A percentile compares a stretch with the other conserved stretches of the same genome.
phyloP scores from a whole-genome alignment of 2,113 vertebrate species.

The Microtus richardsoni region DNA sequence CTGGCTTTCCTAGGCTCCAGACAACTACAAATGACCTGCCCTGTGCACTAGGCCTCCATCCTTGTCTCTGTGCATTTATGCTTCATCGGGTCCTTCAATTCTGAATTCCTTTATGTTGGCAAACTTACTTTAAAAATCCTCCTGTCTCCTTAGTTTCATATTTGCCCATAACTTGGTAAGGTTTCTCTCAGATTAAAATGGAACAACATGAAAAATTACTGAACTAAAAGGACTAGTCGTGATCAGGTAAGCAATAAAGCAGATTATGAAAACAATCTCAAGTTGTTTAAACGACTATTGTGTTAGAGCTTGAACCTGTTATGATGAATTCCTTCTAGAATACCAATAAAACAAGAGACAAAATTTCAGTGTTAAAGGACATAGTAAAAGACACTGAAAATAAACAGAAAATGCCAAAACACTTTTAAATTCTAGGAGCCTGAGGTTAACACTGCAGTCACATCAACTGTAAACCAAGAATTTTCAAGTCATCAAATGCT shows the following conservation, averaged over 20 bases:
- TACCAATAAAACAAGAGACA: slow-evolving; percentile 49
- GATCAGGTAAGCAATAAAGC: slow-evolving; percentile 44
- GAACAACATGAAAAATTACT: slow-evolving; percentile 31
- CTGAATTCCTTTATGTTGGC: background rate
- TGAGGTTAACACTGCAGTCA: background rate
- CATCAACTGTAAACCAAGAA: background rate
- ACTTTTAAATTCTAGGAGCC: background rate
- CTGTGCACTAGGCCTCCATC: background rate
- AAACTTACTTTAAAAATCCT: slow-evolving; percentile 17
- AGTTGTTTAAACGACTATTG: slow-evolving; percentile 13
- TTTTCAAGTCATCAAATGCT: slow-evolving; percentile 24
- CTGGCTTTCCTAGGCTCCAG: background rate
- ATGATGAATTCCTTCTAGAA: slow-evolving; percentile 34
- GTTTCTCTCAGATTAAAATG: slow-evolving; percentile 26
- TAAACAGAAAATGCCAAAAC: slow-evolving; percentile 39
- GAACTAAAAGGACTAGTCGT: slow-evolving; percentile 17
- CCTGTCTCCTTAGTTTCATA: slow-evolving; percentile 29
- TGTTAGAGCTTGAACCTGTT: background rate
- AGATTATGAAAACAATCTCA: background rate
- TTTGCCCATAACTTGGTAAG: slow-evolving; percentile 32
- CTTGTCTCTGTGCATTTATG: background rate
- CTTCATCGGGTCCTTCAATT: background rate
- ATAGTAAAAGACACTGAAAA: slow-evolving; percentile 45
- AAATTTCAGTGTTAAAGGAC: slow-evolving; percentile 43
- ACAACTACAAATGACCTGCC: background rate